Conservation (phyloP, 2,113 vertebrate genomes). For the Albula goreensis region DNA sequence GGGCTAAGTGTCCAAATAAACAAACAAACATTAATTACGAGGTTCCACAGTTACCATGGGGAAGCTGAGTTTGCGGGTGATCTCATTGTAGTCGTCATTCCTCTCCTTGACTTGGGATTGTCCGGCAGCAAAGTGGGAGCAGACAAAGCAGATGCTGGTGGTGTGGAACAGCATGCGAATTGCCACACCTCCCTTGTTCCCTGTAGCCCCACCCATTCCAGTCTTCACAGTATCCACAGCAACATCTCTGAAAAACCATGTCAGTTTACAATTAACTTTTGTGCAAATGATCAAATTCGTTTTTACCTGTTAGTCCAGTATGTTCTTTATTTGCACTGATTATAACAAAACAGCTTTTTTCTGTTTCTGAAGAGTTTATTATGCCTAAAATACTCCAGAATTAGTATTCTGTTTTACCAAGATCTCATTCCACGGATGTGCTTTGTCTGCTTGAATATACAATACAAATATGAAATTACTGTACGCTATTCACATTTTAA, state of each 20-base stretch:
- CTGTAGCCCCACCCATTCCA: conserved; percentile 97
- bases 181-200: conserved; percentile 96
- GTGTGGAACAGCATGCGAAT: conserved; percentile 95
- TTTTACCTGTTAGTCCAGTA: too few species aligned
- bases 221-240: conserved; percentile 97
- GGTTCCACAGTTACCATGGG: conserved; percentile 80
- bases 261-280: too few species aligned
- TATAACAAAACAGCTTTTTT: neutral
- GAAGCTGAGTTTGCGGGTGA: conserved; percentile 88
- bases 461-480: too few species aligned
- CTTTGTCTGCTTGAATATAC: too few species aligned
- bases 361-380: neutral
- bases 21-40: neutral
- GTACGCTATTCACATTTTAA: too few species aligned
- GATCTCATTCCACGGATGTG: too few species aligned
- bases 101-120: conserved; percentile 97
- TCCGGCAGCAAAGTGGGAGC: conserved; percentile 95
- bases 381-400: neutral
- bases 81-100: conserved; percentile 94
- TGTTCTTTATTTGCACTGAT: neutral
- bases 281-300: too few species aligned
- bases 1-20: too few species aligned
- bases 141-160: conserved; percentile 96
- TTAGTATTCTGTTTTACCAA: too few species aligned
- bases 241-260: conserved; percentile 78